A percentile compares a stretch with the other conserved stretches of the same genome.
Conservation (phyloP, 2,888 invertebrate genomes). For the Archaeoteleia sp. region DNA sequence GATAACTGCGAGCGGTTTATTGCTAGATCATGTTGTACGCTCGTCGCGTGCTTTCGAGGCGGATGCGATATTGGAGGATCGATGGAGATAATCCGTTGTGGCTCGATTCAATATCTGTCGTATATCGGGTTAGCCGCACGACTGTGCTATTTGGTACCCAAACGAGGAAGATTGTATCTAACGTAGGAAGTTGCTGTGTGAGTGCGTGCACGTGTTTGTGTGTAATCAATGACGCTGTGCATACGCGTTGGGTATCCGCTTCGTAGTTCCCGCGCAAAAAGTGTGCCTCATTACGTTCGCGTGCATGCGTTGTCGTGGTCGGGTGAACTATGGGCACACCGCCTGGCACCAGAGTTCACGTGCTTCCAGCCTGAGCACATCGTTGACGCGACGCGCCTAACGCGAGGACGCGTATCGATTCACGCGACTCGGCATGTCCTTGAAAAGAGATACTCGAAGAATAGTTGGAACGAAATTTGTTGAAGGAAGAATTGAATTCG, state of each 20-base stretch:
- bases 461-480: slow-evolving; percentile 3
- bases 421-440: slow-evolving; percentile 27
- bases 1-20: no score
- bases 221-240: slow-evolving; percentile 1
- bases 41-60: no score
- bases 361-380: slow-evolving; percentile 2
- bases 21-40: no score
- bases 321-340: not conserved
- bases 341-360: slow-evolving; percentile 22
- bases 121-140: slow-evolving; percentile 5
- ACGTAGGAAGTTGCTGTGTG: not conserved
- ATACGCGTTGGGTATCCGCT: slow-evolving; percentile 1
- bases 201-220: no score
- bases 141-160: slow-evolving; percentile 15
- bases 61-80: no score
- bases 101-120: slow-evolving; percentile 10
- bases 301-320: slow-evolving; percentile 12
- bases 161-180: slow-evolving; percentile 6
- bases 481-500: slow-evolving; percentile 16
- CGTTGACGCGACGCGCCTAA: slow-evolving; percentile 9
- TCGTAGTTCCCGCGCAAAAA: slow-evolving; percentile 16
- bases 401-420: slow-evolving; percentile 20
- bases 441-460: slow-evolving; percentile 28
- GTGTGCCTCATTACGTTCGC: slow-evolving; percentile 6
- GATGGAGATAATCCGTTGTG: slow-evolving; percentile 14